A percentile compares a stretch with the other conserved stretches of the same genome.
Evolutionary conservation across 2,888 invertebrate genomes (phyloP).

Genomic region (Cetonia aurata): DNA sequence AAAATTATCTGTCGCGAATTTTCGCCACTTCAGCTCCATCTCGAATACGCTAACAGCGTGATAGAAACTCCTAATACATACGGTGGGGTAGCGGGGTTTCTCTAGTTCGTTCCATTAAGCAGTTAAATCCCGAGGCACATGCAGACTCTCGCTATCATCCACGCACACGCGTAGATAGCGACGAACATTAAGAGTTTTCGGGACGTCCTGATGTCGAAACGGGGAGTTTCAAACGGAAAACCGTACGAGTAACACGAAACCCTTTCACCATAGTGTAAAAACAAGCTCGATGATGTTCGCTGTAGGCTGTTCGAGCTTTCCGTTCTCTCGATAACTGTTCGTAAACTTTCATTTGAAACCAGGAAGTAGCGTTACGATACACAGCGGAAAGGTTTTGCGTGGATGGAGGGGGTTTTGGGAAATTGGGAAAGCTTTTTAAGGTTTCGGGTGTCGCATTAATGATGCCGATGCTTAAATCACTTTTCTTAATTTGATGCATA

Average conservation of each 20-base stretch:
- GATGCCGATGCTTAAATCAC: neutral
- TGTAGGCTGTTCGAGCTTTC: neutral
- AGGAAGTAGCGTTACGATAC: constrained; percentile 23
- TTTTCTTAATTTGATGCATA: neutral
- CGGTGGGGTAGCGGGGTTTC: too few species aligned
- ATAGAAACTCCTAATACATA: too few species aligned
- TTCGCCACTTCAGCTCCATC: too few species aligned
- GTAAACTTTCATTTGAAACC: constrained; percentile 21
- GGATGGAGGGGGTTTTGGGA: neutral
- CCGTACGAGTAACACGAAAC: constrained; percentile 13
- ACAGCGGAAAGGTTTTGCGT: constrained; percentile 4
- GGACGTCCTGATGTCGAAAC: constrained; percentile 18
- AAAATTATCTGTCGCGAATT: too few species aligned
- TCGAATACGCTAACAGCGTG: too few species aligned
- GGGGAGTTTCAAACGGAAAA: constrained; percentile 1
- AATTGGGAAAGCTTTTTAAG: neutral
- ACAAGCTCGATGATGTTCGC: neutral
- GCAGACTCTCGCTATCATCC: too few species aligned
- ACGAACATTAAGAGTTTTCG: constrained; percentile 20
- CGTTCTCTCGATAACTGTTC: constrained; percentile 19
- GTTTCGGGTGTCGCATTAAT: neutral
- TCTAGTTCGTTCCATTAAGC: too few species aligned
- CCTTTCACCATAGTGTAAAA: constrained; percentile 15
- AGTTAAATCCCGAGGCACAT: too few species aligned
- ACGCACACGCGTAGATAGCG: too few species aligned